Conservation (phyloP, 2,797 vertebrate species). For the Molossus molossus region DNA sequence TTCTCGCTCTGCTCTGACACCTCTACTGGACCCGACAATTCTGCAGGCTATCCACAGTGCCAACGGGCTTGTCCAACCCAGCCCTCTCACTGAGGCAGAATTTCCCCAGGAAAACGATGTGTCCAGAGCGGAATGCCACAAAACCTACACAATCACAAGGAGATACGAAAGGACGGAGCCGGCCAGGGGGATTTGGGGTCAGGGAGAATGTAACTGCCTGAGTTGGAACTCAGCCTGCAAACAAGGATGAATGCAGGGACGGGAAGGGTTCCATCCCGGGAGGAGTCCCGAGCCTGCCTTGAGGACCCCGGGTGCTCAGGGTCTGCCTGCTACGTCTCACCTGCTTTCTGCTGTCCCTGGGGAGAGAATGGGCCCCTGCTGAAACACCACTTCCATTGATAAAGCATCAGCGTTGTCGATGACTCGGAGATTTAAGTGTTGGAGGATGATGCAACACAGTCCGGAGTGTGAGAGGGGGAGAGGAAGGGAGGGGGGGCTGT, state of each 20-base stretch:
- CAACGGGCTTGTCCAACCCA: neutral
- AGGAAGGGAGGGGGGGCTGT: neutral
- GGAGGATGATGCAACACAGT: constrained; percentile 54
- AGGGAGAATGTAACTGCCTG: constrained; percentile 51
- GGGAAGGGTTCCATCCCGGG: neutral
- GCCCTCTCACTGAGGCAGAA: neutral
- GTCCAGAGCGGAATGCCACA: constrained; percentile 33
- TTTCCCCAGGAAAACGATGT: constrained; percentile 46
- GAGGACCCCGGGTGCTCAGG: constrained; percentile 30
- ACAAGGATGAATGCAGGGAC: constrained; percentile 43
- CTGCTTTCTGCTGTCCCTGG: constrained; percentile 39
- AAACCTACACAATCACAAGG: constrained; percentile 4
- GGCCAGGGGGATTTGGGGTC: neutral
- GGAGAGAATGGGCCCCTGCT: constrained; percentile 37
- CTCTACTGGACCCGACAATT: neutral
- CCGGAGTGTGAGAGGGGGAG: neutral
- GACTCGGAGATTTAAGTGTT: constrained; percentile 69
- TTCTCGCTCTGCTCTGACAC: neutral
- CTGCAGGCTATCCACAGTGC: neutral
- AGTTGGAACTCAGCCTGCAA: constrained; percentile 47
- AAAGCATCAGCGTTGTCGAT: constrained; percentile 61
- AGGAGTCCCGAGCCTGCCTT: constrained; percentile 32
- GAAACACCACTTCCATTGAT: constrained; percentile 42
- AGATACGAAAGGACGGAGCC: neutral
- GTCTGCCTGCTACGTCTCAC: neutral